phyloP scores from a whole-genome alignment of 1,140 invertebrate species.

The Pachyrhynchus sulphureomaculatus region DNA sequence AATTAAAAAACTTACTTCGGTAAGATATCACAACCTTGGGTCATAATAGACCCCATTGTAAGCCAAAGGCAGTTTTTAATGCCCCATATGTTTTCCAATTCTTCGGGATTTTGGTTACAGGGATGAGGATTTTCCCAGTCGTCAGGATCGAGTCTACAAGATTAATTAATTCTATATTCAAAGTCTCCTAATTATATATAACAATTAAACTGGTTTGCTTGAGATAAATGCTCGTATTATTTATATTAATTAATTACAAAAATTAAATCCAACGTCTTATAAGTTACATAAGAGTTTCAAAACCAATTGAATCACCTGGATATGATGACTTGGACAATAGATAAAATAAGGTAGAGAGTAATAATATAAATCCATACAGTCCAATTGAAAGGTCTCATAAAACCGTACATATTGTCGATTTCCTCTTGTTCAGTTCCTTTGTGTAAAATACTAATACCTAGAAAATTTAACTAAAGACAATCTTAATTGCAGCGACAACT shows the following conservation, averaged over 20 bases:
- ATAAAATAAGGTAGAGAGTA: slow-evolving; percentile 82
- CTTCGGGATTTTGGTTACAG: slow-evolving; percentile 76
- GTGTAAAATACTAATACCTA: slow-evolving; percentile 79
- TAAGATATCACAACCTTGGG: slow-evolving; percentile 76
- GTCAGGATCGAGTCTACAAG: slow-evolving; percentile 72
- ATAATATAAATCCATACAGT: slow-evolving; percentile 93
- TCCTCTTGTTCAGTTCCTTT: slow-evolving; percentile 68
- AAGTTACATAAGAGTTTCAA: no score
- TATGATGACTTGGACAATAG: slow-evolving; percentile 46
- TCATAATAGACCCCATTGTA: slow-evolving; percentile 78
- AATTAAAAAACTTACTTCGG: slow-evolving; percentile 63
- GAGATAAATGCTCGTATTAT: no score
- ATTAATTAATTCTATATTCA: background rate
- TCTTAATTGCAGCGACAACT: no score
- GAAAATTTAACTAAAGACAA: no score
- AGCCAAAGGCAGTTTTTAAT: slow-evolving; percentile 77
- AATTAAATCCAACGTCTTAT: no score
- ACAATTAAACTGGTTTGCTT: no score
- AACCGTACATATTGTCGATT: slow-evolving; percentile 79
- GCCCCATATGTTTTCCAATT: slow-evolving; percentile 76
- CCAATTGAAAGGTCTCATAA: slow-evolving; percentile 81
- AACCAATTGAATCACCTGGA: no score
- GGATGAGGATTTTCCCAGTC: slow-evolving; percentile 91
- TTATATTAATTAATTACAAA: no score
- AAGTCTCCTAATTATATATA: no score